phyloP scores from a whole-genome alignment of 2,113 vertebrate genomes.

The Semicossyphus pulcher region DNA sequence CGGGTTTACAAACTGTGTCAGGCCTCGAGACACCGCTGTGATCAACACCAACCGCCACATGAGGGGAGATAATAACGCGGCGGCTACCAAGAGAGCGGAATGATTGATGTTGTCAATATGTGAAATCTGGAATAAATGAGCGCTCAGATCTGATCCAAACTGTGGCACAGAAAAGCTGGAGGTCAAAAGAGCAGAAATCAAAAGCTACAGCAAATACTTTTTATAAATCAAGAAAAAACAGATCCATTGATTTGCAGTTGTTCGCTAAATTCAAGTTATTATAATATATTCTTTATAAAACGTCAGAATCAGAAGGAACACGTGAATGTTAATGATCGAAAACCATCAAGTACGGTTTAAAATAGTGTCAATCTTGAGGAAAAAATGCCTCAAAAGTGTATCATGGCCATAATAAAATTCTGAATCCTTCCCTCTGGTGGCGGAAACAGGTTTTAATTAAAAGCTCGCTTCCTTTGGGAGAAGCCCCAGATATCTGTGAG shows the following conservation, averaged over 20 bases:
- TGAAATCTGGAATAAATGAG: conserved; percentile 64
- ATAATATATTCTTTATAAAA: background rate
- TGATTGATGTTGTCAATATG: conserved; percentile 79
- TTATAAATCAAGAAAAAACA: background rate
- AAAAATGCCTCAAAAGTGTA: conserved; percentile 30
- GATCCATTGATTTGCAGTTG: background rate
- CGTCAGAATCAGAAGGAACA: background rate
- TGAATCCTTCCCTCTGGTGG: conserved; percentile 64
- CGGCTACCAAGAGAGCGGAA: conserved; percentile 51
- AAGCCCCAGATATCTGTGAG: conserved; percentile 70
- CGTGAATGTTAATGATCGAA: too few species aligned
- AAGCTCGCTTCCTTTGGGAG: conserved; percentile 61
- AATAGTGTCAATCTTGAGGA: background rate
- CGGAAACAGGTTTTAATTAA: conserved; percentile 74
- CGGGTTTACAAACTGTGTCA: conserved; percentile 83
- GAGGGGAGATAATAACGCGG: conserved; percentile 52
- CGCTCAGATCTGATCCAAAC: conserved; percentile 59
- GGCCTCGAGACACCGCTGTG: conserved; percentile 79
- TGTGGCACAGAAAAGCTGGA: conserved; percentile 26
- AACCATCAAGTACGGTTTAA: background rate
- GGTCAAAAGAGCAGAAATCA: conserved; percentile 24
- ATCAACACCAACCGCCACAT: conserved; percentile 67
- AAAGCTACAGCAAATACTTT: background rate
- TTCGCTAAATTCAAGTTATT: background rate
- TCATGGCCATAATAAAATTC: conserved; percentile 70